Percentiles rank a stretch among this genome's conserved stretches.
Conservation (phyloP, 2,888 invertebrate species). For the Subacronicta megacephala region DNA sequence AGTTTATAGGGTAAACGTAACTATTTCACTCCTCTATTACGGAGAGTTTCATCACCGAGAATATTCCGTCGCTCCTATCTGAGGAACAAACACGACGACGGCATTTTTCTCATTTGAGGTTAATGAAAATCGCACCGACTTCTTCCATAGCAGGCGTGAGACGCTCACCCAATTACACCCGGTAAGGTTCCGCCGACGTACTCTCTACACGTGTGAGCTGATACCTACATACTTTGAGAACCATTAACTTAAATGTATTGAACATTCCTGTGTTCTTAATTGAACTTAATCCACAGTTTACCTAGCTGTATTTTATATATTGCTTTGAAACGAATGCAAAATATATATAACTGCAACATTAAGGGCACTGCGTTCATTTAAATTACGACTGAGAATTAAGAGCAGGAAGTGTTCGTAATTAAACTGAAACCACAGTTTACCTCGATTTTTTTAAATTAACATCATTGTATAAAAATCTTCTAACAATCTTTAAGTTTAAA, state of each 20-base stretch:
- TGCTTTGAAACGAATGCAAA: too few species aligned
- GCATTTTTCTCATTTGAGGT: slow-evolving; percentile 85
- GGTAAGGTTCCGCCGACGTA: slow-evolving; percentile 58
- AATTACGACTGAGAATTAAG: too few species aligned
- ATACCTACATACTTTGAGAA: slow-evolving; percentile 32
- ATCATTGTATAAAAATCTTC: slow-evolving; percentile 8
- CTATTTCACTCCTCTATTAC: slow-evolving; percentile 10
- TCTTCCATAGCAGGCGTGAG: slow-evolving; percentile 71
- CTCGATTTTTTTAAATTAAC: slow-evolving; percentile 4
- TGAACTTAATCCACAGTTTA: slow-evolving; percentile 11
- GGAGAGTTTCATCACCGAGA: slow-evolving; percentile 45
- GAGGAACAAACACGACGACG: slow-evolving; percentile 63
- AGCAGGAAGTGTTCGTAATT: slow-evolving; percentile 12
- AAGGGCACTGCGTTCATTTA: too few species aligned
- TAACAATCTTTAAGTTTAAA: slow-evolving; percentile 4
- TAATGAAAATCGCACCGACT: slow-evolving; percentile 79
- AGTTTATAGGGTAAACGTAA: slow-evolving; percentile 12
- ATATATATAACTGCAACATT: too few species aligned
- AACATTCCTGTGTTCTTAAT: slow-evolving; percentile 18
- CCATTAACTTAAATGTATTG: slow-evolving; percentile 32
- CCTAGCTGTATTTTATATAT: slow-evolving; percentile 1
- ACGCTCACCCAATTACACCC: slow-evolving; percentile 76
- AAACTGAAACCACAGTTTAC: slow-evolving; percentile 9
- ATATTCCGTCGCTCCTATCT: slow-evolving; percentile 42
- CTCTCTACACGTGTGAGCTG: slow-evolving; percentile 36